Evolutionary conservation across 2,888 invertebrate species (phyloP), one percentile per base, ranked within the genome.

Genomic region (Dorcus parallelipipedus): DNA sequence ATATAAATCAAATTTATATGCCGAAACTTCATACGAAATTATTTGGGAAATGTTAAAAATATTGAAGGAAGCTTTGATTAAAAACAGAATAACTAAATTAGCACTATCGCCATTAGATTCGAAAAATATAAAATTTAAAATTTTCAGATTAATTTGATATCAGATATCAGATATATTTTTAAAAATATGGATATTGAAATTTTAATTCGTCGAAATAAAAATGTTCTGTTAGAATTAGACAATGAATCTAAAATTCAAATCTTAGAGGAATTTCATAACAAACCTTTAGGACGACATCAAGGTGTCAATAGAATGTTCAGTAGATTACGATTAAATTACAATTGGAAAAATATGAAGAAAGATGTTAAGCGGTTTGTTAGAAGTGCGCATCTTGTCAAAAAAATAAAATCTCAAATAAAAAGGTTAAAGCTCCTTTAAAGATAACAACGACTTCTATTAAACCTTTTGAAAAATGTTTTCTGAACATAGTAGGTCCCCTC

Each of bases 361-460:
- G 59, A 62, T 26, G 58, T 62, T 23, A 43, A 48, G 43, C 56
- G 58, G 39, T 58, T 55, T 38, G 48, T 63, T 9, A 54, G 56
- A 45, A 54, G 48, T 63, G 60, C 38, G 51, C 26, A 1, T 26
- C 26, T 3, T 26, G 26, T 4, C 26, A 26, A 67, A n/a, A 48
- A 45, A 58, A 39, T 58, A 39, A 63, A 63, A 6, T 69, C 66
- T 60, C 68, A 26, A 26, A 26, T n/a, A 71, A 58, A 55, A 49
- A 54, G 67, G 64, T 53, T 71, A 72, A 65, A 61, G 52, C 63
- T 10, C 73, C 75, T 1, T 68, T 75, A 68, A 66, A 69, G 62
- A 69, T 71, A 10, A 73, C 70, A 9, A 66, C 70, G n/a, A 72
- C 71, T n/a, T n/a, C n/a, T n/a, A n/a, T n/a, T n/a, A n/a, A 1